Conservation (phyloP, 1,140 invertebrate genomes). For the Agrilus planipennis region DNA sequence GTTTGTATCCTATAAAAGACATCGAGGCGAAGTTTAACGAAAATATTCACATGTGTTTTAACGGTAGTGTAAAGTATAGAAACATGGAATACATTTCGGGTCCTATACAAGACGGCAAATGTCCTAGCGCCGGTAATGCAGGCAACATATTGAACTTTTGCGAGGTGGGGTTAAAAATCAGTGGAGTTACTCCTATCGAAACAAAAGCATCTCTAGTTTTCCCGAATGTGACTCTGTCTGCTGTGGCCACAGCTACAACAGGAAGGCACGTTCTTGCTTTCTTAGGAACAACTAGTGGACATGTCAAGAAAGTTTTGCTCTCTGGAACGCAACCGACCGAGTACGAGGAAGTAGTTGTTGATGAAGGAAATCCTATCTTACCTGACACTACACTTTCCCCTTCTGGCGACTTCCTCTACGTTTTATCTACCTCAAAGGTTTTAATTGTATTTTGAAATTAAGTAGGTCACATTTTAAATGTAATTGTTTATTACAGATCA, state of each 20-base stretch:
- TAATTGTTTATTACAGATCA: constrained; percentile 46
- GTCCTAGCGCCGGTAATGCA: constrained; percentile 69
- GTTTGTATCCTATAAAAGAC: constrained; percentile 71
- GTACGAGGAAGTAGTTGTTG: constrained; percentile 66
- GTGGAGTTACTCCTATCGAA: constrained; percentile 70
- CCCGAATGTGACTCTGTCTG: constrained; percentile 68
- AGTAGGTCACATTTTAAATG: neutral
- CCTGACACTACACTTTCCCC: constrained; percentile 73
- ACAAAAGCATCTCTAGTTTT: constrained; percentile 61
- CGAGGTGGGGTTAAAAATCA: constrained; percentile 85
- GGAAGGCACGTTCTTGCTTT: constrained; percentile 86
- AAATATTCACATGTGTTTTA: constrained; percentile 95
- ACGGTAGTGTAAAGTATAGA: constrained; percentile 79
- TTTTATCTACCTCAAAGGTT: constrained; percentile 56
- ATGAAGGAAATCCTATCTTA: constrained; percentile 59
- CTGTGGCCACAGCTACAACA: constrained; percentile 70
- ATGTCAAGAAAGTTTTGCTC: constrained; percentile 69
- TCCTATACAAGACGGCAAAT: constrained; percentile 78
- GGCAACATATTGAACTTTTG: constrained; percentile 88
- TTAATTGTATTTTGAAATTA: too few relatives aligned
- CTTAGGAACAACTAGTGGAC: constrained; percentile 67
- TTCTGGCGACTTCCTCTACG: constrained; percentile 61
- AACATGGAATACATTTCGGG: constrained; percentile 92
- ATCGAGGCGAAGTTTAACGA: constrained; percentile 89
- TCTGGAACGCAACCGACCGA: constrained; percentile 53